These are phyloP conservation scores for Cynopterus brachyotis DNA, from an alignment of 2,113 vertebrate genomes.

Conservation along the genomic window DNA sequence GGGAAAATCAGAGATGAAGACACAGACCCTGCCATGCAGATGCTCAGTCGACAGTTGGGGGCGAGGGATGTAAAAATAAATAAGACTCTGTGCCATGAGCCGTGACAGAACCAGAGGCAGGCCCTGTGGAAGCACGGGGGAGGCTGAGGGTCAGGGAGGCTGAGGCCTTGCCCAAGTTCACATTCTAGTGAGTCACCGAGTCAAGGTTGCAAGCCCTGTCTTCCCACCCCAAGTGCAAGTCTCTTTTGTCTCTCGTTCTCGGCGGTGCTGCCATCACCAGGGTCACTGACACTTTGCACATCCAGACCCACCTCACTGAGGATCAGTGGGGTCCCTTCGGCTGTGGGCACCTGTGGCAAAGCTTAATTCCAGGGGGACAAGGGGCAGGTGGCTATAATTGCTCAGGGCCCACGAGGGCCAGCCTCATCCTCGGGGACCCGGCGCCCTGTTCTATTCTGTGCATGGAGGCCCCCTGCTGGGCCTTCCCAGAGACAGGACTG, in stretches of 20 bases:
- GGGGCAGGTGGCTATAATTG: background rate
- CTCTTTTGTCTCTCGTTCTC: too few relatives aligned
- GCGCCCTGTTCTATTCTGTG: rapidly evolving
- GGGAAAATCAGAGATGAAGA: background rate
- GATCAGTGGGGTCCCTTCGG: background rate
- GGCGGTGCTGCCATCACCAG: rapidly evolving
- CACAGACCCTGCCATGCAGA: background rate
- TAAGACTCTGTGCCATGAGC: rapidly evolving
- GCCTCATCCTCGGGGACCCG: rapidly evolving
- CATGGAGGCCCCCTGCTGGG: background rate
- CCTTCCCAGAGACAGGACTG: rapidly evolving
- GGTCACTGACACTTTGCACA: rapidly evolving
- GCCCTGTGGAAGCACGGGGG: rapidly evolving
- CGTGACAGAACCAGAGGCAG: rapidly evolving
- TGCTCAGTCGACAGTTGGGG: background rate
- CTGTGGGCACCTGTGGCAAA: too few relatives aligned
- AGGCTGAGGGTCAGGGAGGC: rapidly evolving
- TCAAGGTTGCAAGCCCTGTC: background rate
- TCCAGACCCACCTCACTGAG: background rate
- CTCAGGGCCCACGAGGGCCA: background rate
- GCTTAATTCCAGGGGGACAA: background rate
- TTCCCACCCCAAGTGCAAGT: background rate
- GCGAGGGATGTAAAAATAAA: rapidly evolving
- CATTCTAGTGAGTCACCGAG: too few relatives aligned
- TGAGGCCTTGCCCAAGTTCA: background rate